Conservation (phyloP, 2,888 invertebrate species). For the Lepas anatifera region DNA sequence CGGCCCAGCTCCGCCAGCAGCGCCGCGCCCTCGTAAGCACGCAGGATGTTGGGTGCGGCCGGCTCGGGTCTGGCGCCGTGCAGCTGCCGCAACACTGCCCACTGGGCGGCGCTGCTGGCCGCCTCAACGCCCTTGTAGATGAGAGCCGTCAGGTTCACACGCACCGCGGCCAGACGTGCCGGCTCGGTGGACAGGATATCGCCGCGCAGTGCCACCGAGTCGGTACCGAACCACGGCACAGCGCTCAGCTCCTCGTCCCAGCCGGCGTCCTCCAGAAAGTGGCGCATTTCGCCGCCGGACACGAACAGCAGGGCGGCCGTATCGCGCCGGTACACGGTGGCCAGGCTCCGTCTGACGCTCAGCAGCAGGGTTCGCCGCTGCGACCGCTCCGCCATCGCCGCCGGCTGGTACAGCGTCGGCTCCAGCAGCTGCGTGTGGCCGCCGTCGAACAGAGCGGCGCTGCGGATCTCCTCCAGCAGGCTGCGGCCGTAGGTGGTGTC, state of each 20-base stretch:
- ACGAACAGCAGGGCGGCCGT: background rate
- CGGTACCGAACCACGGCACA: background rate
- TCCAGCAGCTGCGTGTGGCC: background rate
- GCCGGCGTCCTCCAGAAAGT: background rate
- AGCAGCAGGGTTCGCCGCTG: background rate
- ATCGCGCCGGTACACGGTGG: background rate
- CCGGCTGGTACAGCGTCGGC: background rate
- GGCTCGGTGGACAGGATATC: background rate
- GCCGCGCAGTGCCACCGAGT: background rate
- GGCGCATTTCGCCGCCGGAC: background rate
- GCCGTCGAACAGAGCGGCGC: background rate
- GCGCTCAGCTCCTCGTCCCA: background rate
- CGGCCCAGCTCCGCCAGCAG: slow-evolving; percentile 23
- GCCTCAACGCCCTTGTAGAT: background rate
- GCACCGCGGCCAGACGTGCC: background rate
- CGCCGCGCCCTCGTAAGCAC: slow-evolving; percentile 3
- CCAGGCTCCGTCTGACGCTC: background rate
- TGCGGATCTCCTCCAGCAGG: background rate
- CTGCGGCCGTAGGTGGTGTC: slow-evolving; percentile 3
- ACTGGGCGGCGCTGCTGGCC: background rate
- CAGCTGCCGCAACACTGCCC: slow-evolving; percentile 23
- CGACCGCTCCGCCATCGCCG: background rate
- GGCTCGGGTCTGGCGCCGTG: background rate
- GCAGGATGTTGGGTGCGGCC: slow-evolving; percentile 1
- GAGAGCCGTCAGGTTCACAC: background rate